Percentiles rank a stretch among this genome's conserved stretches.
phyloP scores from a whole-genome alignment of 2,113 vertebrate species.

The Lycaon pictus region DNA sequence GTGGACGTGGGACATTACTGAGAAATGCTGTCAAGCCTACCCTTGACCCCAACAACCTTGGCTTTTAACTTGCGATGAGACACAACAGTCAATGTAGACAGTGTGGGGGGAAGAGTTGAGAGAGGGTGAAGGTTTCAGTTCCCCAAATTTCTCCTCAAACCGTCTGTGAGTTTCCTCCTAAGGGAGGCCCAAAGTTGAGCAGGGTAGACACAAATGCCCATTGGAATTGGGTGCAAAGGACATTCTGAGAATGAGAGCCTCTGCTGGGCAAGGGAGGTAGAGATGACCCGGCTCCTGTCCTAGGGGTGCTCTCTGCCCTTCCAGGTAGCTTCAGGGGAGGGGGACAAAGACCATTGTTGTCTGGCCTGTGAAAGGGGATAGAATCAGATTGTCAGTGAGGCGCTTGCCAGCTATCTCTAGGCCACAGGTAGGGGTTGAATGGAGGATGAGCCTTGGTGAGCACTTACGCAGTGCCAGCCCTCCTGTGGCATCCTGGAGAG shows the following conservation, averaged over 20 bases:
- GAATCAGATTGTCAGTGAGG: background rate
- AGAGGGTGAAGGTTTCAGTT: constrained; percentile 16
- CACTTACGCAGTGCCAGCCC: background rate
- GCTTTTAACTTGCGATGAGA: background rate
- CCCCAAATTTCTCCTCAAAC: background rate
- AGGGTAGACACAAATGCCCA: background rate
- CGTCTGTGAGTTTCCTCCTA: constrained; percentile 16
- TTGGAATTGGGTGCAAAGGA: background rate
- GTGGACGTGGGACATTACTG: background rate
- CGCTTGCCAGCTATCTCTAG: background rate
- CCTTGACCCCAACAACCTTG: background rate
- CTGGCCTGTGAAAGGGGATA: background rate
- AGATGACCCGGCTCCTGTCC: rapidly evolving
- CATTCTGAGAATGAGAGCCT: background rate
- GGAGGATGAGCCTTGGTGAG: background rate
- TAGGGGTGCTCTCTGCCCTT: no score
- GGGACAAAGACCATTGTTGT: background rate
- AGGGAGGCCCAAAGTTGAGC: background rate
- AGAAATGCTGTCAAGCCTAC: background rate
- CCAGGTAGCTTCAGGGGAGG: background rate
- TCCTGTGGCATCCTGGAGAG: background rate
- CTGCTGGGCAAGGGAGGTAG: no score
- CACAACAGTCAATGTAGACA: background rate
- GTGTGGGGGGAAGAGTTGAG: background rate
- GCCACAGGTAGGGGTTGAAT: background rate